Evolutionary conservation across 2,888 invertebrate species (phyloP).

Genomic region (Hyppa rectilinea): DNA sequence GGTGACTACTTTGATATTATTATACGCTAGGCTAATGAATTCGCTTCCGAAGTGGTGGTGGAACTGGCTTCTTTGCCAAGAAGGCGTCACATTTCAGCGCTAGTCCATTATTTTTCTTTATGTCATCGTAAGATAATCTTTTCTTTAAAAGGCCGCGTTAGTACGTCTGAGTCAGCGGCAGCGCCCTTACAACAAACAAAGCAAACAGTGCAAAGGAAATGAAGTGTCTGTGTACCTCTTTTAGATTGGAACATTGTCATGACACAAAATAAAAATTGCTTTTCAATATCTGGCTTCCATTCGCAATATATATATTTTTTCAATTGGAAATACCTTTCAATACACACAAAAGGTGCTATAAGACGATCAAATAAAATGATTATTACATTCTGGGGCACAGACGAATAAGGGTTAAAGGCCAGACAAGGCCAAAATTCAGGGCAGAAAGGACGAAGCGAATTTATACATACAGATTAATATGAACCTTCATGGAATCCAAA

Average conservation of each 20-base stretch:
- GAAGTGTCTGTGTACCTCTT: conserved; percentile 27
- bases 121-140: conserved; percentile 47
- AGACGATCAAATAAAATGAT: conserved; percentile 19
- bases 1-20: conserved; percentile 22
- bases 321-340: conserved; percentile 1
- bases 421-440: conserved; percentile 33
- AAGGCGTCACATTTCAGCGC: conserved; percentile 36
- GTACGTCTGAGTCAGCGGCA: conserved; percentile 22
- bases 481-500: conserved; percentile 18
- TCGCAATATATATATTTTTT: not conserved
- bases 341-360: conserved; percentile 1
- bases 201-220: conserved; percentile 43
- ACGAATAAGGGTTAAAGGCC: conserved; percentile 38
- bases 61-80: not conserved
- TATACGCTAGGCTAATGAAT: conserved; percentile 19
- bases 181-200: conserved; percentile 31
- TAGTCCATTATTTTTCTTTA: conserved; percentile 19
- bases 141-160: conserved; percentile 28
- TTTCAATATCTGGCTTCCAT: not conserved
- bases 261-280: conserved; percentile 10
- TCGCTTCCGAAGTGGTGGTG: not conserved
- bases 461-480: conserved; percentile 21
- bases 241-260: conserved; percentile 9
- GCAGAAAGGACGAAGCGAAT: conserved; percentile 12
- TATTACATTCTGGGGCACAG: conserved; percentile 33